Conservation (phyloP, 2,888 invertebrate species). For the Eupeodes luniger region DNA sequence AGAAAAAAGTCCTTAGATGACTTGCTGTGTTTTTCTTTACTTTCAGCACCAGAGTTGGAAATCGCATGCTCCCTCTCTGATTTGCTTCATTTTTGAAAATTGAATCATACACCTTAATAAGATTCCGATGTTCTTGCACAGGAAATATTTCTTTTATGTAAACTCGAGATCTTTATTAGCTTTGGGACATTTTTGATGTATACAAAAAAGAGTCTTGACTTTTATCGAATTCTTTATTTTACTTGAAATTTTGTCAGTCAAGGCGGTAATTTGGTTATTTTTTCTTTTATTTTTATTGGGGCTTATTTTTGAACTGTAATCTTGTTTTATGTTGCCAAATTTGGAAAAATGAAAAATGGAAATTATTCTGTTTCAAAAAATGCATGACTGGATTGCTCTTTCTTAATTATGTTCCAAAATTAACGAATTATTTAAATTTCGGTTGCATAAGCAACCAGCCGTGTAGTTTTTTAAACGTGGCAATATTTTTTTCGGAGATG, state of each 20-base stretch:
- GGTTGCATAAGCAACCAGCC: too few species aligned
- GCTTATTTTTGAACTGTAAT: not conserved
- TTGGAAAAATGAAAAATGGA: too few species aligned
- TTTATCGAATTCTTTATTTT: not conserved
- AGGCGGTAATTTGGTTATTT: conserved; percentile 8
- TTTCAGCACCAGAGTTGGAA: not conserved
- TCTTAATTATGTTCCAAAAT: too few species aligned
- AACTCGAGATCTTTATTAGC: conserved; percentile 57
- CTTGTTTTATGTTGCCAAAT: too few species aligned
- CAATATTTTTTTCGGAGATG: too few species aligned
- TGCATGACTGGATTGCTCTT: too few species aligned
- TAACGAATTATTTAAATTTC: too few species aligned
- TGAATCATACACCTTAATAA: conserved; percentile 70
- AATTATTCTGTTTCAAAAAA: too few species aligned
- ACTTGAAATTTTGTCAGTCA: conserved; percentile 11
- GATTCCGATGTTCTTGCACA: conserved; percentile 62
- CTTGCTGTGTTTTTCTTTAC: not conserved
- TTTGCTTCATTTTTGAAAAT: conserved; percentile 49
- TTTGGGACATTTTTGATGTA: conserved; percentile 2
- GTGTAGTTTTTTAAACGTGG: too few species aligned
- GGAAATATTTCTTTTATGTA: conserved; percentile 58
- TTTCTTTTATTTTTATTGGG: too few species aligned
- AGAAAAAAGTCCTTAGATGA: not conserved
- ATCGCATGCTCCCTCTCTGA: conserved; percentile 15
- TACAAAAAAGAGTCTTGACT: not conserved